Evolutionary conservation across 2,888 invertebrate species (phyloP).

Genomic region (Beris chalybata): DNA sequence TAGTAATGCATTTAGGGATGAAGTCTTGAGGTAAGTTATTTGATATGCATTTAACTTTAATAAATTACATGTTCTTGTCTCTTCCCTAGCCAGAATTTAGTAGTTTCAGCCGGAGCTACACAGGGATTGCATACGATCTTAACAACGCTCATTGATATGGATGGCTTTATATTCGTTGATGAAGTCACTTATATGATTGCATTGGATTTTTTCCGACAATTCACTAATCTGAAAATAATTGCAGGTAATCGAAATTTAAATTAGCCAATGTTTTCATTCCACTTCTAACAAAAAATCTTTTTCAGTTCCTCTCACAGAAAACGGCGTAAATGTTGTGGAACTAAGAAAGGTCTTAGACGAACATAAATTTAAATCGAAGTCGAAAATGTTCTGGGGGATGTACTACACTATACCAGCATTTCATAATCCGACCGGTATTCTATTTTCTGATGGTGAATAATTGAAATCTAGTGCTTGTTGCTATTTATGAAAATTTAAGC

Average conservation of each 20-base stretch:
- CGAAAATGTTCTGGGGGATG: constrained; percentile 60
- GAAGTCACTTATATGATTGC: constrained; percentile 68
- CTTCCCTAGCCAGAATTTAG: constrained; percentile 57
- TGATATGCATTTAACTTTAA: not conserved
- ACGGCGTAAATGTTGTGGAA: constrained; percentile 58
- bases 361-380: constrained; percentile 48
- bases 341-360: constrained; percentile 56
- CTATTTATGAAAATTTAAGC: not conserved
- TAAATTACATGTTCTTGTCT: not conserved
- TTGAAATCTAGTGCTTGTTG: not conserved
- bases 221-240: constrained; percentile 59
- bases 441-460: constrained; percentile 55
- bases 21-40: constrained; percentile 53
- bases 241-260: constrained; percentile 50
- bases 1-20: constrained; percentile 53
- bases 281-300: not conserved
- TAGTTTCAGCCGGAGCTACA: constrained; percentile 64
- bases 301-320: constrained; percentile 59
- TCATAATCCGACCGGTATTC: constrained; percentile 64
- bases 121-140: constrained; percentile 62
- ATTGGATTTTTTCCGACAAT: constrained; percentile 60
- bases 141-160: constrained; percentile 60
- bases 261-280: not conserved
- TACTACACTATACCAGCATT: constrained; percentile 63
- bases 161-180: constrained; percentile 64